A percentile compares a stretch with the other conserved stretches of the same genome.
phyloP scores from a whole-genome alignment of 2,113 vertebrate species.

The Psilopogon haemacephalus region DNA sequence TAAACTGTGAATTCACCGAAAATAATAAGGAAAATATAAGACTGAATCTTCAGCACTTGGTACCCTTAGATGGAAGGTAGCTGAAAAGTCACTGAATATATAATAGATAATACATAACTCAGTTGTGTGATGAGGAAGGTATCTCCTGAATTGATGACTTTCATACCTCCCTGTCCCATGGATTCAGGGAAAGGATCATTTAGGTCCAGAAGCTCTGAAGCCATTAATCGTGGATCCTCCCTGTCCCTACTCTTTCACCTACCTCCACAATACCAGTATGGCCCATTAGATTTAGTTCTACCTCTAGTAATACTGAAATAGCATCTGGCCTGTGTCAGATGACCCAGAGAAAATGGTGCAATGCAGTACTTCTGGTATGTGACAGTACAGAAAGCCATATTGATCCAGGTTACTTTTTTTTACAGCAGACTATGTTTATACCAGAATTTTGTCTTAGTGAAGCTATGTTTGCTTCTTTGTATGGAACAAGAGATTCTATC shows the following conservation, averaged over 20 bases:
- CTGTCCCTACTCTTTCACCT: background rate
- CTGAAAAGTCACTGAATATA: background rate
- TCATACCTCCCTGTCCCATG: background rate
- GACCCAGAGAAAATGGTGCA: slow-evolving; percentile 10
- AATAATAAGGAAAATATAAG: background rate
- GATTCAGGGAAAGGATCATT: background rate
- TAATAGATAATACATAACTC: background rate
- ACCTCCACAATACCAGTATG: background rate
- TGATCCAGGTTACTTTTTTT: slow-evolving; percentile 5
- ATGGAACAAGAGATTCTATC: background rate
- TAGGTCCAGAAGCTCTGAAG: background rate
- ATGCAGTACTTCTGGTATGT: slow-evolving; percentile 8
- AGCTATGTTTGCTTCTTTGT: background rate
- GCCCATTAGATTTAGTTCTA: background rate
- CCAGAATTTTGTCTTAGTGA: background rate
- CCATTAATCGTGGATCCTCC: background rate
- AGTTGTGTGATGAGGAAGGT: background rate
- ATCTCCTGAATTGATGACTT: background rate
- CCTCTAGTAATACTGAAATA: background rate
- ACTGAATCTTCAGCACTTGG: background rate
- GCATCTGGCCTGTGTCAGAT: background rate
- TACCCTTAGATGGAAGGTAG: background rate
- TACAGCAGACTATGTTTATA: background rate
- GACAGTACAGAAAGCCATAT: background rate
- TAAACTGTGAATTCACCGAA: background rate